Conservation (phyloP, 2,113 vertebrate species). For the Platanista minor region DNA sequence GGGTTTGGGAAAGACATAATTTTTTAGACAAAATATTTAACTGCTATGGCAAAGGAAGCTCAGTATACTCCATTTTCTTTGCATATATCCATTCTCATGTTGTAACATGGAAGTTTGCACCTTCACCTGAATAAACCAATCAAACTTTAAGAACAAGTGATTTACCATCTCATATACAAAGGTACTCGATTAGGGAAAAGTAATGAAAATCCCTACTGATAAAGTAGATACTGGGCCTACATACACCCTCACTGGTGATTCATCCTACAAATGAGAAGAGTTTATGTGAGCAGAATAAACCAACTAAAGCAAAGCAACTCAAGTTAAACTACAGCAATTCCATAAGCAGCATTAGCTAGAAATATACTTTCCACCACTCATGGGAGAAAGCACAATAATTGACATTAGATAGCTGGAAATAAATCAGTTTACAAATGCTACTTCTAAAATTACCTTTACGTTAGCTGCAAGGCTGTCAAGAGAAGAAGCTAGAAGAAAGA, state of each 20-base stretch:
- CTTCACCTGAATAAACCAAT: slow-evolving; percentile 2
- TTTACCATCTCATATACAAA: not conserved
- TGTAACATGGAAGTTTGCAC: not conserved
- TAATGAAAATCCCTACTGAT: not conserved
- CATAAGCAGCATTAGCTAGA: not conserved
- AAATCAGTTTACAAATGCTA: slow-evolving; percentile 20
- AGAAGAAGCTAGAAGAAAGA: slow-evolving; percentile 73
- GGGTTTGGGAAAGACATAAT: not conserved
- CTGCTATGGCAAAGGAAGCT: not conserved
- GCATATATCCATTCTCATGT: not conserved
- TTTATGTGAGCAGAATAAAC: not conserved
- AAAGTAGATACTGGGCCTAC: not conserved
- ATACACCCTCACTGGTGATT: not conserved
- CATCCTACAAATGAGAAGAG: not conserved
- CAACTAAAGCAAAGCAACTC: not conserved
- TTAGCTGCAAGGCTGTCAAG: slow-evolving; percentile 65
- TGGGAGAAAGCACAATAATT: not conserved
- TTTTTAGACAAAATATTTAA: slow-evolving; percentile 13
- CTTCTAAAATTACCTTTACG: slow-evolving; percentile 72
- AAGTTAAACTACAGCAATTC: not conserved
- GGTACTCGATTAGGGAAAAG: not conserved
- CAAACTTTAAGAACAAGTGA: not conserved
- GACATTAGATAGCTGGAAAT: not conserved
- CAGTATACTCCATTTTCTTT: not conserved
- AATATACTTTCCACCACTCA: not conserved